phyloP scores from a whole-genome alignment of 2,113 vertebrate species.

The Prionailurus bengalensis region DNA sequence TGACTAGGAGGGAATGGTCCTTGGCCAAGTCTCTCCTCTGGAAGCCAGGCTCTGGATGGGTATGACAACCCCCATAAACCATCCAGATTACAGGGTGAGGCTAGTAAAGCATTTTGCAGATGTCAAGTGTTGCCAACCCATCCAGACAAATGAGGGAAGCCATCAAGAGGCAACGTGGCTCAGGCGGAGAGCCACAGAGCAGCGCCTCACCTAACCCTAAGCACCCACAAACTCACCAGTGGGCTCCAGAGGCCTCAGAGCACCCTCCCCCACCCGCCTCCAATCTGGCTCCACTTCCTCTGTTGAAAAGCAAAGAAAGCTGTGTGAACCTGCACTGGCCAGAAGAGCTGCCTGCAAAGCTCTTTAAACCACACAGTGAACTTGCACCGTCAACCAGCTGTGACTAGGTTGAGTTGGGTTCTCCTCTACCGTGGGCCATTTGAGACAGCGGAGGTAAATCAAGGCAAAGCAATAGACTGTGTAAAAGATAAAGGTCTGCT shows the following conservation, averaged over 20 bases:
- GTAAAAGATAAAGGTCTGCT: background rate
- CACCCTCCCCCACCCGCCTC: background rate
- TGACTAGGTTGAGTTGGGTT: background rate
- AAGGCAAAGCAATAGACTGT: constrained; percentile 15
- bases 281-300: background rate
- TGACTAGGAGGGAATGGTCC: constrained; percentile 34
- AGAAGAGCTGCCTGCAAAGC: constrained; percentile 32
- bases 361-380: constrained; percentile 51
- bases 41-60: constrained; percentile 73
- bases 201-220: background rate
- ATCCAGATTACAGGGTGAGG: constrained; percentile 77
- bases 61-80: constrained; percentile 75
- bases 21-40: constrained; percentile 74
- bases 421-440: background rate
- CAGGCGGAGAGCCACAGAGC: background rate
- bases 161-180: constrained; percentile 49
- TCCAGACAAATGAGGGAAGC: constrained; percentile 46
- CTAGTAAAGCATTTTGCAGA: constrained; percentile 72
- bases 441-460: constrained; percentile 33
- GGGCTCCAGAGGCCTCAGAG: background rate
- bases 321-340: background rate
- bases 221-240: background rate
- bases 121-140: constrained; percentile 44
- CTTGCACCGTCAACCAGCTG: background rate
- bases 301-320: background rate